Evolutionary conservation across 2,888 invertebrate genomes (phyloP), one percentile per base, ranked within the genome.

Genomic region (Parochlus steinenii): DNA sequence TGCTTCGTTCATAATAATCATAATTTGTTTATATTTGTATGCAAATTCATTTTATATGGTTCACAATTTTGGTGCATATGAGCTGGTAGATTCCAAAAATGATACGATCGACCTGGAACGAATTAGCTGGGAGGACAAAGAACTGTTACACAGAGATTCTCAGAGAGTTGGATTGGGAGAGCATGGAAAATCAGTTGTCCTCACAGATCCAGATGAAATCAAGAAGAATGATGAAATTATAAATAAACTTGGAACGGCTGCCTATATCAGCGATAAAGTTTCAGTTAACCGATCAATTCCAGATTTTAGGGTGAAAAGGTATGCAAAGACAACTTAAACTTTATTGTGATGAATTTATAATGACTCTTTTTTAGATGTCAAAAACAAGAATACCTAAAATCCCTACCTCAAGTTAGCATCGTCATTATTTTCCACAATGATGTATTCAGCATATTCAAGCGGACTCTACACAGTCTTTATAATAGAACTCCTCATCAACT

Each of bases 121-220:
- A 34, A 22, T n/a, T n/a, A n/a, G n/a, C n/a, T 34, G 28, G 27
- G 16, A 34, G 10, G 28, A 34, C 8, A 28, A 34, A 14, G 34
- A 34, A 18, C 5, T 28, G 11, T 22, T 26, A 10, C 12, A 18
- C 15, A 8, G n/a, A 14, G 33, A 33, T 19, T 16, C 17, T 8
- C 14, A 27, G 11, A 8, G 76, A 38, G 59, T 51, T 30, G 78
- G 82, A 8, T 56, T 67, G 5, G 83, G 83, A 0, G 85, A 85
- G 47, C 76, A 79, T 19, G 85, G 83, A 1, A 53, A 58, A 37
- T 64, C 75, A 0, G 78, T 77, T 1, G 61, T 63, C 45, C 56
- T 83, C 4, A 56, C 71, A 1, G 54, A 64, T n/a, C 12, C 17
- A 15, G 11, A 27, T 6, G 33, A 33, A 7, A 33, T 33, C 20